These are phyloP conservation scores for Chloropsis cyanopogon DNA, from an alignment of 2,113 vertebrate genomes.

Conservation along the genomic window DNA sequence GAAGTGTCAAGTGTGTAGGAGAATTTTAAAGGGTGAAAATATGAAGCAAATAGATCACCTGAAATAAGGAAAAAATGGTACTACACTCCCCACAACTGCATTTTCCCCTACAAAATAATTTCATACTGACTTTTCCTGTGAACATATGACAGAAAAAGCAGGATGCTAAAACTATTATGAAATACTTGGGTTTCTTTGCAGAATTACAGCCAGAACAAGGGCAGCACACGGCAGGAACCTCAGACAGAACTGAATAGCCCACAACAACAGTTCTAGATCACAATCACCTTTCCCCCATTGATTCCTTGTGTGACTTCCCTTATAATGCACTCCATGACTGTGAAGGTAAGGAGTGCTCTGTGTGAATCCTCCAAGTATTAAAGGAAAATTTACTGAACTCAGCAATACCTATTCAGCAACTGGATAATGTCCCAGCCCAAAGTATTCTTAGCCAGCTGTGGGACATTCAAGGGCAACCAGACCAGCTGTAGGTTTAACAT, in stretches of 20 bases:
- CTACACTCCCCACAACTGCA: not conserved
- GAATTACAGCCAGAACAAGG: not conserved
- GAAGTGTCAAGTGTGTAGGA: not conserved
- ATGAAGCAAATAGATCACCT: not conserved
- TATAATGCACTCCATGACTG: too few species aligned
- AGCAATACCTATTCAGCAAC: not conserved
- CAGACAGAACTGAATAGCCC: not conserved
- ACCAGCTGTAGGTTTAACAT: not conserved
- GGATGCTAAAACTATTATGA: not conserved
- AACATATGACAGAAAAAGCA: not conserved
- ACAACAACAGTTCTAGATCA: not conserved
- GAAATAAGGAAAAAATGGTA: not conserved
- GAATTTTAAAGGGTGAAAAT: not conserved
- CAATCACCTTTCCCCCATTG: not conserved
- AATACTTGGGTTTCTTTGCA: not conserved
- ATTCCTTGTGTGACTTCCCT: not conserved
- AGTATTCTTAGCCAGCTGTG: not conserved
- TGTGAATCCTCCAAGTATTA: not conserved
- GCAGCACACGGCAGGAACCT: not conserved
- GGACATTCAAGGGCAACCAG: not conserved
- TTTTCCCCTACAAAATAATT: not conserved
- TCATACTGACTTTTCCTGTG: not conserved
- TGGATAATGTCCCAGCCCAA: not conserved
- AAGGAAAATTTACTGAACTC: not conserved
- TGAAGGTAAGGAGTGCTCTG: not conserved